Percentiles rank a stretch among this genome's conserved stretches.
Evolutionary conservation across 2,888 invertebrate species (phyloP).

Genomic region (Ecliptopera silaceata): DNA sequence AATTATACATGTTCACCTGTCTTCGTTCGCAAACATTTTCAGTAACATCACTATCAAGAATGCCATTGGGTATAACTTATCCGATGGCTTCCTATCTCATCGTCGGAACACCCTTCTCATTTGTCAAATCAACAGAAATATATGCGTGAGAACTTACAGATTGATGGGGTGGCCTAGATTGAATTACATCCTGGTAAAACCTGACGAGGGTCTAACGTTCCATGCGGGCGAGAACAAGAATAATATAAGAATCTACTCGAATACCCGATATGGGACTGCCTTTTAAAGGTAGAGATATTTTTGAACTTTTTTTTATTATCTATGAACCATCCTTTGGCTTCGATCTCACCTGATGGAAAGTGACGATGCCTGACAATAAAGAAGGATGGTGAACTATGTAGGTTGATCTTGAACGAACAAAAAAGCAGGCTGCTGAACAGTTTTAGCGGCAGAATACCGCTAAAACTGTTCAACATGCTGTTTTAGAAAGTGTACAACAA

Average conservation of each 20-base stretch:
- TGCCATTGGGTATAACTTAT: conserved; percentile 58
- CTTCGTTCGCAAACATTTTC: not conserved
- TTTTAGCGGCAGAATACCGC: no score
- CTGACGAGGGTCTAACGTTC: conserved; percentile 79
- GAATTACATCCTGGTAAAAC: conserved; percentile 79
- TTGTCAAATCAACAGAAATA: conserved; percentile 83
- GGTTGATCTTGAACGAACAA: no score
- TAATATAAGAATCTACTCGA: conserved; percentile 67
- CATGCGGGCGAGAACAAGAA: conserved; percentile 72
- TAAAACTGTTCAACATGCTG: no score
- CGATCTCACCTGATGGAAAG: no score
- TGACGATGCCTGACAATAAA: no score
- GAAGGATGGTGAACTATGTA: no score
- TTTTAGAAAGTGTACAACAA: no score
- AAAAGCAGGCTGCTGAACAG: no score
- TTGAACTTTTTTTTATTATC: no score
- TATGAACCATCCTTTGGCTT: no score
- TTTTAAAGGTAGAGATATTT: conserved; percentile 7
- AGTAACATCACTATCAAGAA: conserved; percentile 18
- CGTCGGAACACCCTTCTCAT: conserved; percentile 77
- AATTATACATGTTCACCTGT: no score
- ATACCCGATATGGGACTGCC: conserved; percentile 41
- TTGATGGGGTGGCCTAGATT: conserved; percentile 81
- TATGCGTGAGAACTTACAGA: conserved; percentile 81
- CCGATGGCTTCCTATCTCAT: conserved; percentile 57